Conservation (phyloP, 2,113 vertebrate genomes). For the Lasiurus cinereus region DNA sequence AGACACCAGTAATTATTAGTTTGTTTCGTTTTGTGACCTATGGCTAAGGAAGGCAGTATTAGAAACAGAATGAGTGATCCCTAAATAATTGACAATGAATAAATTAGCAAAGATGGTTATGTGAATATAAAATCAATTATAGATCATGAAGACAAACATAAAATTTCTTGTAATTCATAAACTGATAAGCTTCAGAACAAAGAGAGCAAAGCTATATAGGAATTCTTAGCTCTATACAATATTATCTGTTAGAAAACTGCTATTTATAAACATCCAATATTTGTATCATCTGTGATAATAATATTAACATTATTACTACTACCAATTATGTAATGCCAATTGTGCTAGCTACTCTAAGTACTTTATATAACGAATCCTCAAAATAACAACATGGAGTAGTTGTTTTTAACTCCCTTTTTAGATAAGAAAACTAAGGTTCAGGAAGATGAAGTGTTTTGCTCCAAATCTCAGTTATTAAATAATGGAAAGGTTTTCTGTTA, state of each 20-base stretch:
- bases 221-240: neutral
- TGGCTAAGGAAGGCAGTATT: neutral
- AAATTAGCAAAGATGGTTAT: constrained; percentile 24
- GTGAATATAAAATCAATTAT: constrained; percentile 13
- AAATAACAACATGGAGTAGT: constrained; percentile 15
- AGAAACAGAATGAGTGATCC: neutral
- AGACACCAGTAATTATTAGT: neutral
- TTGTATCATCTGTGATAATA: neutral
- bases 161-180: neutral
- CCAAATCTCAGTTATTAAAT: constrained; percentile 60
- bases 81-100: constrained; percentile 26
- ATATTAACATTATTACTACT: constrained; percentile 31
- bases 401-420: constrained; percentile 9
- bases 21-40: neutral
- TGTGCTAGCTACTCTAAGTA: constrained; percentile 22
- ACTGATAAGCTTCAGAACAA: constrained; percentile 32
- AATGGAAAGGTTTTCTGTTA: constrained; percentile 42
- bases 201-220: neutral
- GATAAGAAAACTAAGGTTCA: neutral
- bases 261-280: neutral
- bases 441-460: constrained; percentile 23
- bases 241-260: neutral
- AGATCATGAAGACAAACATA: neutral
- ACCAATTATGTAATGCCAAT: neutral
- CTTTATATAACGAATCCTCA: constrained; percentile 9